These are phyloP conservation scores for Pomatorhinus ruficollis DNA, from an alignment of 2,113 vertebrate species.

Conservation along the genomic window DNA sequence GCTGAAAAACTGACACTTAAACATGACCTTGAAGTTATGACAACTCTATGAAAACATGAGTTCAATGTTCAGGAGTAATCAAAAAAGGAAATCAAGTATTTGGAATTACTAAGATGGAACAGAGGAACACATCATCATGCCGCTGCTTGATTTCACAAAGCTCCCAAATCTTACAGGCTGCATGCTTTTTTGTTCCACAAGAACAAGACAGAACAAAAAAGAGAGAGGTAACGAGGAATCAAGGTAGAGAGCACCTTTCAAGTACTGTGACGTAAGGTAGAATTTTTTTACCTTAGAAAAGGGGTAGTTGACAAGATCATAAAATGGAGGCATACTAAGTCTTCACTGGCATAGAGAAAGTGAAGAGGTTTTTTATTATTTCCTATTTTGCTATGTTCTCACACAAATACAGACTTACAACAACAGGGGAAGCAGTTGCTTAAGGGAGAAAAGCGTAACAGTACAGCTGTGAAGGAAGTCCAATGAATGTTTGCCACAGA, in stretches of 20 bases:
- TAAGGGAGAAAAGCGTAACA: neutral
- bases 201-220: neutral
- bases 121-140: neutral
- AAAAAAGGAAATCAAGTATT: neutral
- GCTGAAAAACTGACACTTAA: neutral
- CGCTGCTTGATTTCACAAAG: neutral
- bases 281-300: neutral
- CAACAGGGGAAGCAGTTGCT: neutral
- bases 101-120: neutral
- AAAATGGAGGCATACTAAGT: neutral
- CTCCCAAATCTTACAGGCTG: neutral
- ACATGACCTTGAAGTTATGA: neutral
- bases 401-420: neutral
- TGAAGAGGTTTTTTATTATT: neutral
- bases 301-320: neutral
- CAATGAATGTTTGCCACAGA: neutral
- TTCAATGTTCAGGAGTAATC: neutral
- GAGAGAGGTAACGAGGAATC: neutral
- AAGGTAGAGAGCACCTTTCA: neutral
- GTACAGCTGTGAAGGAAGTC: neutral
- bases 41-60: neutral
- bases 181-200: neutral
- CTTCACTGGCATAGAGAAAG: neutral
- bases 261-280: rapidly evolving
- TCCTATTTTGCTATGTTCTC: neutral